These are phyloP conservation scores for Sebastes hubbsi DNA, from an alignment of 2,797 vertebrate genomes.

Conservation along the genomic window DNA sequence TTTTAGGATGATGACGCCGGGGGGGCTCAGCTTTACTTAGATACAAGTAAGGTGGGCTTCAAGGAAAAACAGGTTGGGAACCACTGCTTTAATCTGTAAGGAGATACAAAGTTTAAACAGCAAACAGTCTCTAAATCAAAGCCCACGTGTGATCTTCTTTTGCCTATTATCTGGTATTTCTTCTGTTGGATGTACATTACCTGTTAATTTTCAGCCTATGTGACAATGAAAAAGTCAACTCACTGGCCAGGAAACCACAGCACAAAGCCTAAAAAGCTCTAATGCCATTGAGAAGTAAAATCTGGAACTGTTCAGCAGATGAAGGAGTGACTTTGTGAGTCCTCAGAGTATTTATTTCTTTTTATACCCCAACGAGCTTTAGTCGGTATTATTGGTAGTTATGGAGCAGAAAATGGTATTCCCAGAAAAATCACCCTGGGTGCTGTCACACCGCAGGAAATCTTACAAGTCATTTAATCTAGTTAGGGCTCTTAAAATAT, in stretches of 20 bases:
- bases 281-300: slow-evolving; percentile 61
- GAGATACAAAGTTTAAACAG: neutral
- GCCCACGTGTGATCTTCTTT: neutral
- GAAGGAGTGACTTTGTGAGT: slow-evolving; percentile 73
- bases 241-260: slow-evolving; percentile 14
- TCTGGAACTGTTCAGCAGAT: slow-evolving; percentile 76
- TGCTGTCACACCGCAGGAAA: slow-evolving; percentile 68
- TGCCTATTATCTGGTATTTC: neutral
- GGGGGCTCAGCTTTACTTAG: no score
- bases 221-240: slow-evolving; percentile 36
- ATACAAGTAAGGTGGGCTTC: no score
- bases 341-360: slow-evolving; percentile 74
- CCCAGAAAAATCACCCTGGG: slow-evolving; percentile 71
- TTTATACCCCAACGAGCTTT: slow-evolving; percentile 68
- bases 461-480: slow-evolving; percentile 74
- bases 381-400: slow-evolving; percentile 75
- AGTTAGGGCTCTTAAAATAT: slow-evolving; percentile 63
- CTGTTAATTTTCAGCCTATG: slow-evolving; percentile 13
- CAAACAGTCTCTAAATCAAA: neutral
- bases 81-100: no score
- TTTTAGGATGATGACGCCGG: no score
- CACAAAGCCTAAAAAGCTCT: slow-evolving; percentile 39
- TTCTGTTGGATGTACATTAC: slow-evolving; percentile 6
- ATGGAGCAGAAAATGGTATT: slow-evolving; percentile 77
- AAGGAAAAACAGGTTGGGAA: no score